phyloP scores from a whole-genome alignment of 2,113 vertebrate genomes.

The Chauna torquata region DNA sequence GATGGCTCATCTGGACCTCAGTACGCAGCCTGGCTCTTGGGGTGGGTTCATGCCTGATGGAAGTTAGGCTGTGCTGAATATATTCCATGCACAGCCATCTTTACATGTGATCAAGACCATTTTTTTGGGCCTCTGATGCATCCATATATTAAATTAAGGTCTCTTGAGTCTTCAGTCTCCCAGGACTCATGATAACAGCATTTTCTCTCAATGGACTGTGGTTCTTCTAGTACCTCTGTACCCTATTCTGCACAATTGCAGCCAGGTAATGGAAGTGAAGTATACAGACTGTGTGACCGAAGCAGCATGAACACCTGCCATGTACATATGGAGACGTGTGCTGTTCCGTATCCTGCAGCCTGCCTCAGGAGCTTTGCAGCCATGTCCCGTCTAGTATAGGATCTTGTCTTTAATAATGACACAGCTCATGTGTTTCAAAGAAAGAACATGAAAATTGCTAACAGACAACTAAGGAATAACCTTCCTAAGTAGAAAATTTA shows the following conservation, averaged over 20 bases:
- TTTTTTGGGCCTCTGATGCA: neutral
- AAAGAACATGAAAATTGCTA: neutral
- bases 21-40: neutral
- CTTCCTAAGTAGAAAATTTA: neutral
- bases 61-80: neutral
- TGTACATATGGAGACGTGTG: neutral
- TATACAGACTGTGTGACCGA: neutral
- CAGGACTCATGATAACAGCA: neutral
- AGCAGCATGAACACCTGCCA: neutral
- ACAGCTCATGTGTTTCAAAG: neutral
- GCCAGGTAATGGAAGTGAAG: neutral
- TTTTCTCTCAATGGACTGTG: neutral
- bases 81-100: neutral
- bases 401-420: neutral
- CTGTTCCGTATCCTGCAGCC: neutral
- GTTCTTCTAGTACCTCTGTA: too few relatives aligned
- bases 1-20: neutral
- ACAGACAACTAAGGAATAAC: neutral
- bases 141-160: neutral
- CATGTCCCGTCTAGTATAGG: neutral
- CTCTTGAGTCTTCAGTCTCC: neutral
- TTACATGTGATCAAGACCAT: neutral
- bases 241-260: neutral
- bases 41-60: neutral
- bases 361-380: neutral